Evolutionary conservation across 2,888 invertebrate species (phyloP).

Genomic region (Plebejus anna): DNA sequence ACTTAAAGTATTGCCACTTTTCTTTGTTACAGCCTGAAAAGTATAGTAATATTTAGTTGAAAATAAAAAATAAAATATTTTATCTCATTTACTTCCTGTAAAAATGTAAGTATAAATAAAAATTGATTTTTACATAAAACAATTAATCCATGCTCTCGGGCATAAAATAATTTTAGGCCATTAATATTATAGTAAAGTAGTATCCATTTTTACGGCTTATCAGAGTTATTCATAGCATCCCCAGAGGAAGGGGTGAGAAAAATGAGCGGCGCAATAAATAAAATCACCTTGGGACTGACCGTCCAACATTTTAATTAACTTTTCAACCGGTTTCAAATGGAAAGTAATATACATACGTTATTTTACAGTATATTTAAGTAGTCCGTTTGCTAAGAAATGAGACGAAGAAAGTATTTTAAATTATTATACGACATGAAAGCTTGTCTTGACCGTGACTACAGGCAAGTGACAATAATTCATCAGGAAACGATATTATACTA

Average conservation of each 20-base stretch:
- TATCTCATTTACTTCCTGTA: not conserved
- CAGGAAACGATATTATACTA: no score
- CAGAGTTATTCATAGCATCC: conserved; percentile 22
- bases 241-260: conserved; percentile 49
- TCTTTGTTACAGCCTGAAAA: no score
- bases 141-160: not conserved
- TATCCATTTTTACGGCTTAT: conserved; percentile 18
- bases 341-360: conserved; percentile 52
- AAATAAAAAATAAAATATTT: not conserved
- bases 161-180: conserved; percentile 4
- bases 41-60: no score
- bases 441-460: no score
- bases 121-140: not conserved
- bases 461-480: no score
- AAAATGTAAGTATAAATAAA: not conserved
- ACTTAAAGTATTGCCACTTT: no score
- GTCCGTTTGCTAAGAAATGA: not conserved
- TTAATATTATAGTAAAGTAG: conserved; percentile 11
- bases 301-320: conserved; percentile 73
- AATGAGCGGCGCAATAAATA: conserved; percentile 67
- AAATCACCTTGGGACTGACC: conserved; percentile 65
- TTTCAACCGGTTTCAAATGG: conserved; percentile 60
- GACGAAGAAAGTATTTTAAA: not conserved
- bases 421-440: not conserved
- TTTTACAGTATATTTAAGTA: not conserved